phyloP scores from a whole-genome alignment of 2,888 invertebrate species.

The Apamea sordens region DNA sequence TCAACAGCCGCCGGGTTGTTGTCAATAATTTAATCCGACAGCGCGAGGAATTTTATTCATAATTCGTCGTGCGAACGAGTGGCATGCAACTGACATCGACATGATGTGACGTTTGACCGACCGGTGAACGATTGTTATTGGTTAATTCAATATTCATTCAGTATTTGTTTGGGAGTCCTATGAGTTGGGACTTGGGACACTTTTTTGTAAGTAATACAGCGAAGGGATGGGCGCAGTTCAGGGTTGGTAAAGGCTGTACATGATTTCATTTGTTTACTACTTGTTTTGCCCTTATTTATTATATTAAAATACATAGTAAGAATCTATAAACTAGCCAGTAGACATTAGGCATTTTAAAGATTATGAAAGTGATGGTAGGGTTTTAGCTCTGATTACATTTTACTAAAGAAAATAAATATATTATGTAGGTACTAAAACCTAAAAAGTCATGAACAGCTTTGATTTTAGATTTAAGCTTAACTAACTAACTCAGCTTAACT shows the following conservation, averaged over 20 bases:
- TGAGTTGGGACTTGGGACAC: neutral
- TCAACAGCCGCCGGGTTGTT: neutral
- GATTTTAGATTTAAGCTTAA: neutral
- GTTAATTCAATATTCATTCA: slow-evolving; percentile 8
- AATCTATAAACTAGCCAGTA: neutral
- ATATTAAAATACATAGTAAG: neutral
- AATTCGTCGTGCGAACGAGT: slow-evolving; percentile 2
- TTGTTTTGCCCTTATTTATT: neutral
- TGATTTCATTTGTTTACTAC: neutral
- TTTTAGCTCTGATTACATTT: neutral
- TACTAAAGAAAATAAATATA: neutral
- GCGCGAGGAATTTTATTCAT: slow-evolving; percentile 44
- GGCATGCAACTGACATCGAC: slow-evolving; percentile 23
- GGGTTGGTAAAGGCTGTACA: neutral
- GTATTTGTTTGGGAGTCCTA: neutral
- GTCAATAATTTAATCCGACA: slow-evolving; percentile 30
- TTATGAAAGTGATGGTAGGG: neutral
- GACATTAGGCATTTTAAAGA: neutral
- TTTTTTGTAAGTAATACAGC: neutral
- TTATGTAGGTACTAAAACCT: neutral
- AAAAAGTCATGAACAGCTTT: neutral
- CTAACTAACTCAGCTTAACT: neutral
- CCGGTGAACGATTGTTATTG: neutral
- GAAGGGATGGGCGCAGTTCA: neutral
- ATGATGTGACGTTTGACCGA: slow-evolving; percentile 9